phyloP scores from a whole-genome alignment of 2,888 invertebrate genomes.

The Agrotis exclamationis region DNA sequence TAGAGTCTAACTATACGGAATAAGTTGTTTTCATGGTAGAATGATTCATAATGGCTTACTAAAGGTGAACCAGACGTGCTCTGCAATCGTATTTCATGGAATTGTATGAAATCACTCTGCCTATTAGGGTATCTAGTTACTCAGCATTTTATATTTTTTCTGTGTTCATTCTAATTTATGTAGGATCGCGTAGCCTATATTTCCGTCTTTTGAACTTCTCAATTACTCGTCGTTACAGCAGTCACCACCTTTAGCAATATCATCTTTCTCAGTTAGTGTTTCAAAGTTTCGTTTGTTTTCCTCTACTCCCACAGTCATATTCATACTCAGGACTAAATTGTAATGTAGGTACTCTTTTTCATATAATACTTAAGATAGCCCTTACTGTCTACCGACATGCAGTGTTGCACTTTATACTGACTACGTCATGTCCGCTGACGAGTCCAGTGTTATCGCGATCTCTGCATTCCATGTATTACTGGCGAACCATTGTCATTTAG shows the following conservation, averaged over 20 bases:
- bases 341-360: conserved; percentile 2
- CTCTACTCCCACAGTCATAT: no score
- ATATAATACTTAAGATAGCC: background rate
- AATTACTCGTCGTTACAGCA: background rate
- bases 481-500: conserved; percentile 24
- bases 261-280: background rate
- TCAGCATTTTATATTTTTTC: background rate
- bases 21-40: background rate
- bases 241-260: background rate
- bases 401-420: background rate
- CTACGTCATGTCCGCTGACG: conserved; percentile 9
- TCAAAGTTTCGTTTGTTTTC: no score
- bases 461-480: conserved; percentile 21
- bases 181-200: background rate
- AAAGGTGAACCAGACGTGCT: background rate
- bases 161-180: background rate
- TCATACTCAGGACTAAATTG: background rate
- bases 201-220: background rate
- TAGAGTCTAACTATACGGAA: background rate
- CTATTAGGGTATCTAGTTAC: background rate
- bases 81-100: background rate
- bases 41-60: background rate
- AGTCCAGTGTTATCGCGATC: conserved; percentile 39
- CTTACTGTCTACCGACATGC: conserved; percentile 2
- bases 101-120: background rate